These are phyloP conservation scores for Phaethornis superciliosus DNA, from an alignment of 2,113 vertebrate species.

Conservation along the genomic window DNA sequence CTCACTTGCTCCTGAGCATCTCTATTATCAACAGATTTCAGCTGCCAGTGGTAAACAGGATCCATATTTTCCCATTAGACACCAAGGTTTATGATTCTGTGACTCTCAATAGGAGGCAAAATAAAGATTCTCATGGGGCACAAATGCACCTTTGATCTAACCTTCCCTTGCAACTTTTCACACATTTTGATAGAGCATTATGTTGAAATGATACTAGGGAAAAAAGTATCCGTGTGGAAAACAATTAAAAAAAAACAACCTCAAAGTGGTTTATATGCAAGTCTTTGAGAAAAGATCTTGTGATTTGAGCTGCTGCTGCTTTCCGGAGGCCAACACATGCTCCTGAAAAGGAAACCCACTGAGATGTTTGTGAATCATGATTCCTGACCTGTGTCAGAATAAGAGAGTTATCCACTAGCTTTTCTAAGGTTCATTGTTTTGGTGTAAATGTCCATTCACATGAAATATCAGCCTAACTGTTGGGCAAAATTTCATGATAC, in stretches of 20 bases:
- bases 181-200: background rate
- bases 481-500: constrained; percentile 32
- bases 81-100: background rate
- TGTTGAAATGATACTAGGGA: background rate
- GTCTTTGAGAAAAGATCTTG: background rate
- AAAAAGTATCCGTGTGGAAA: background rate
- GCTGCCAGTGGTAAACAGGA: background rate
- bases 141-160: background rate
- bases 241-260: background rate
- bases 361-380: constrained; percentile 29
- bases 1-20: constrained; percentile 6
- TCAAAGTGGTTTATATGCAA: background rate
- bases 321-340: background rate
- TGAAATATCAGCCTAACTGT: background rate
- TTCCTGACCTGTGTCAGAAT: constrained; percentile 39
- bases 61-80: background rate
- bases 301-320: constrained; percentile 7
- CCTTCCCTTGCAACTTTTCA: background rate
- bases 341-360: constrained; percentile 3
- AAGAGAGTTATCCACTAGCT: constrained; percentile 4
- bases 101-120: background rate
- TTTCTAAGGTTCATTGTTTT: constrained; percentile 37
- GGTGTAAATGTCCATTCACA: constrained; percentile 1
- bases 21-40: background rate
- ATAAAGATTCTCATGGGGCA: background rate